Evolutionary conservation across 2,113 vertebrate genomes (phyloP).

Genomic region (Gopherus flavomarginatus): DNA sequence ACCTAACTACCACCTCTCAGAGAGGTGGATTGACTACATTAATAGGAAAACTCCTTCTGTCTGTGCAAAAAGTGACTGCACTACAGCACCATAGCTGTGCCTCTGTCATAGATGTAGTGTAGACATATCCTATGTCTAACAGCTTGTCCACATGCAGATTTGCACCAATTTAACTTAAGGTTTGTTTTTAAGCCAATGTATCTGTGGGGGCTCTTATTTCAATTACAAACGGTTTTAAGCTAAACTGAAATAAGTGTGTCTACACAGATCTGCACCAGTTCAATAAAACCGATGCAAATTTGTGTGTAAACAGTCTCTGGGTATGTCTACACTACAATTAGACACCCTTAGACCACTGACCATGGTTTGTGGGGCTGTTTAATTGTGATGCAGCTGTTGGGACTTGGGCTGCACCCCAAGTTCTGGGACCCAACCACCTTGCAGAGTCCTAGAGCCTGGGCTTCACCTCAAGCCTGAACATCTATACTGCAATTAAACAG

Average conservation of each 20-base stretch:
- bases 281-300: background rate
- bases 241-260: background rate
- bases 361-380: background rate
- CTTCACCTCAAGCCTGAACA: background rate
- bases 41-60: background rate
- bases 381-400: background rate
- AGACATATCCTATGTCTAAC: background rate
- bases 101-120: background rate
- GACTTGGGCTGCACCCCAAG: background rate
- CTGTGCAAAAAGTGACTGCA: background rate
- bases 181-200: background rate
- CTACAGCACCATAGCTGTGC: background rate
- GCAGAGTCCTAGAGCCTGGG: background rate
- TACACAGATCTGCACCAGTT: background rate
- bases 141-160: background rate
- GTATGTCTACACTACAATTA: background rate
- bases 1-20: background rate
- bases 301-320: background rate
- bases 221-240: background rate
- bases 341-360: background rate
- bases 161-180: background rate
- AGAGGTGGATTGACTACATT: background rate
- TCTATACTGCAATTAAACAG: background rate
- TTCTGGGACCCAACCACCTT: background rate
- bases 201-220: background rate